Evolutionary conservation across 2,113 vertebrate species (phyloP).

Genomic region (Mobula birostris): DNA sequence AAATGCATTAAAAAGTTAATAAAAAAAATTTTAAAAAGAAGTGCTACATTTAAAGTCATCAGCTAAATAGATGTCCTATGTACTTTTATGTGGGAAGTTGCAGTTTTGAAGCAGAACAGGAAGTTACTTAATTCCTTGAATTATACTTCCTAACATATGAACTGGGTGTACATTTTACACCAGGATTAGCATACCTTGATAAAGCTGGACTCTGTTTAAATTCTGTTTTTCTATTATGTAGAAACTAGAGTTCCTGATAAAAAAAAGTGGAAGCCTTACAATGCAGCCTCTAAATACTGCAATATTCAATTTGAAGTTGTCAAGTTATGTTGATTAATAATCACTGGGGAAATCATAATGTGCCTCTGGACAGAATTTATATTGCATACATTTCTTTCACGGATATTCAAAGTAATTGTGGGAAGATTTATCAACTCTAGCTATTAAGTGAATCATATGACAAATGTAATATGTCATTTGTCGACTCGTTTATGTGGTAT

Average conservation of each 20-base stretch:
- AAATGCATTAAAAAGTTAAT: no score
- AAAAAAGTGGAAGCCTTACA: neutral
- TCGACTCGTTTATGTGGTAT: neutral
- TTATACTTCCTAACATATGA: neutral
- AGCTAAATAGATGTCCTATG: no score
- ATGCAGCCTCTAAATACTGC: neutral
- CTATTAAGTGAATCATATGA: constrained; percentile 20
- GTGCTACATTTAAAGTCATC: no score
- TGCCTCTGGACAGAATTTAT: constrained; percentile 31
- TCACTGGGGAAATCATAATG: constrained; percentile 26
- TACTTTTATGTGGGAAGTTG: no score
- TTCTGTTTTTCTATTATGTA: neutral
- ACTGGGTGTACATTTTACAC: neutral
- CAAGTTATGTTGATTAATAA: constrained; percentile 27
- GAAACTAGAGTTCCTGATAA: neutral
- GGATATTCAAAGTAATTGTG: constrained; percentile 24
- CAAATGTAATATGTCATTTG: constrained; percentile 17
- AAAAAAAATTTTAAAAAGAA: no score
- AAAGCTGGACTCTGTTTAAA: neutral
- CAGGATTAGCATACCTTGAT: neutral
- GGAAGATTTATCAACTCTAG: constrained; percentile 8
- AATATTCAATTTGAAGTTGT: constrained; percentile 24
- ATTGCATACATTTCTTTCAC: constrained; percentile 22
- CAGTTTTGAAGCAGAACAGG: no score
- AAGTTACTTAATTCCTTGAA: neutral